Evolutionary conservation across 2,888 invertebrate genomes (phyloP), one percentile per base, ranked within the genome.

Genomic region (Cosmopolites sordidus): DNA sequence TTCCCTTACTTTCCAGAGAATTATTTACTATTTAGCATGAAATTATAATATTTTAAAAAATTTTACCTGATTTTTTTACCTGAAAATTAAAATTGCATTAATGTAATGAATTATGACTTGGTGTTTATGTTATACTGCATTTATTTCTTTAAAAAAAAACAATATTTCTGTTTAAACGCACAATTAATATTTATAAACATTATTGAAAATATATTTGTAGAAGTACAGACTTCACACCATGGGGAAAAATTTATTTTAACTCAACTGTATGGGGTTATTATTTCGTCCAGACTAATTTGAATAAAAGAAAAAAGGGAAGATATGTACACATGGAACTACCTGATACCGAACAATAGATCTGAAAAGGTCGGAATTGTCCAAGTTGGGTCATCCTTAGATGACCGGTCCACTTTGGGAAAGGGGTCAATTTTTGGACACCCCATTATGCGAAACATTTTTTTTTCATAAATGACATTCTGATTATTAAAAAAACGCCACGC

Each of bases 401-500:
- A 33, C 33, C 33, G 12, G 33, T 33, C 12, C 33, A 12, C 12
- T 33, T 33, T 33, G 12, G 4, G 33, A 33, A 53, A 53, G 47
- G 53, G 56, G 49, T 56, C 45, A 50, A 43, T 43, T 50, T 50
- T 56, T 46, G 47, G 37, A 53, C 29, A 46, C 44, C 50, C 53
- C 33, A 50, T 50, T 53, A 56, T 56, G 56, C 52, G 44, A 52
- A 56, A 48, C 33, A 22, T 22, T 33, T 43, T 56, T 56, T 56
- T 56, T 52, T 48, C 45, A 44, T 33, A 56, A 56, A 44, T 56
- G 53, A 49, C 53, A 56, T 46, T 46, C 22, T 29, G 43, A 22
- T 49, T 42, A 47, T 38, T 48, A 43, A 44, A 40, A 2, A 48
- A 43, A 66, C 69, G 69, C 70, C 69, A 67, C 69, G 69, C 71